Percentiles rank a stretch among this genome's conserved stretches.
These are phyloP conservation scores for Tuta absoluta DNA, from an alignment of 2,888 invertebrate genomes.

Conservation along the genomic window DNA sequence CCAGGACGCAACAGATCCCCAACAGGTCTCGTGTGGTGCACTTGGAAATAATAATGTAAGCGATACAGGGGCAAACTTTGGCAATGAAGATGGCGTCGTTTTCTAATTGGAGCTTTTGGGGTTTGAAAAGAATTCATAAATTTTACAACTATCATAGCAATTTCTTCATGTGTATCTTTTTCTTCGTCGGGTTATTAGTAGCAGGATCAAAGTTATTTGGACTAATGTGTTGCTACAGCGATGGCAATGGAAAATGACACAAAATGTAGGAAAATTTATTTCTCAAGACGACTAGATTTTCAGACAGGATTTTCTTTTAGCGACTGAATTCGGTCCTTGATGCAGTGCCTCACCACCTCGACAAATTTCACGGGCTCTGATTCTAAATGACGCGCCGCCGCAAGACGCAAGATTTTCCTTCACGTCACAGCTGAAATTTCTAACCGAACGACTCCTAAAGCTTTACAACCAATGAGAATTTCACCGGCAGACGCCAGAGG, in stretches of 20 bases:
- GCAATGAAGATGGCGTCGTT: neutral
- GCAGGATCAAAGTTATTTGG: too few species aligned
- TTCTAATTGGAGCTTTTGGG: too few species aligned
- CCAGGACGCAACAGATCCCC: slow-evolving; percentile 71
- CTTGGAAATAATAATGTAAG: slow-evolving; percentile 27
- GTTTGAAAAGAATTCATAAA: too few species aligned
- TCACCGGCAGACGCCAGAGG: slow-evolving; percentile 45
- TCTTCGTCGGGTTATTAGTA: too few species aligned
- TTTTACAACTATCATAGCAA: too few species aligned
- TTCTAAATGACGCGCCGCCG: slow-evolving; percentile 50
- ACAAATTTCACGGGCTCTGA: slow-evolving; percentile 75
- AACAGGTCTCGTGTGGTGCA: slow-evolving; percentile 55
- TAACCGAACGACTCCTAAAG: slow-evolving; percentile 62
- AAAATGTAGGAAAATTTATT: neutral
- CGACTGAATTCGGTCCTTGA: slow-evolving; percentile 27
- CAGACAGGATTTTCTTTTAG: slow-evolving; percentile 12
- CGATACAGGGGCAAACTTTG: neutral
- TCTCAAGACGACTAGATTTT: neutral
- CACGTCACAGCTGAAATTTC: slow-evolving; percentile 59
- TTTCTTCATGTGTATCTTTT: too few species aligned
- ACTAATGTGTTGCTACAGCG: too few species aligned
- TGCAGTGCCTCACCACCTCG: slow-evolving; percentile 29
- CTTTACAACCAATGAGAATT: slow-evolving; percentile 49
- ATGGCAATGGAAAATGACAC: neutral
- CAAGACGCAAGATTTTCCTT: slow-evolving; percentile 61